Base-by-base conservation (phyloP, 2,113 vertebrate genomes). In the Regulus satrapa region DNA sequence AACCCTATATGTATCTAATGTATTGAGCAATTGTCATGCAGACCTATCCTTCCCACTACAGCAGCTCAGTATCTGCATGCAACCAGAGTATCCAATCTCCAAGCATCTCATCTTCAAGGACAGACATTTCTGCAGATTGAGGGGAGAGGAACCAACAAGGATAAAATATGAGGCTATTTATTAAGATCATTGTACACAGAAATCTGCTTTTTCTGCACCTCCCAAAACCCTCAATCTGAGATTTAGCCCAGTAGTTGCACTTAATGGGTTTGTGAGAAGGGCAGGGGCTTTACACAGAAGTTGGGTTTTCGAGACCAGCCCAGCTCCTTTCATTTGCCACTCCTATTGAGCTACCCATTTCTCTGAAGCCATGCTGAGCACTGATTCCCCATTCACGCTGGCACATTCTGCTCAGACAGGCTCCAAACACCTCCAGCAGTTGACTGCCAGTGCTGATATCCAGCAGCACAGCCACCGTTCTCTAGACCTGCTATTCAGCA, bases 331-430 rank as follows among this genome's bases (percentile, higher is more conserved):
- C 24, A 23, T 72, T 72, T 66, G 29, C 45, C 43, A 10, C n/a
- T 73, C 14, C 18, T 24, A 18, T 2, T 46, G 45, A 87, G 58
- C 11, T 26, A 5, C 4, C 29, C 8, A 8, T 26, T n/a, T 29
- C 28, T 62, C 91, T 54, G 24, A 41, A 45, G 43, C 18, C 38
- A 41, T 1, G 2, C 34, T 5, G 29, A 3, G 12, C 61, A 14
- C n/a, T n/a, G n/a, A 41, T 71, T 63, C 40, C 69, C 81, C 5
- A 0, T 59, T 5, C 58, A 21, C 1, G 0, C 3, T 21, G 52
- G 18, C 36, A 82, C 40, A 7, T 80, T 46, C 58, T 69, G 45
- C 29, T 58, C 49, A 36, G 18, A 21, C 19, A 43, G 13, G 51
- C 23, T 36, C 32, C 46, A 45, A 46, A 41, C 2, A 40, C 26